Evolutionary conservation across 2,888 invertebrate genomes (phyloP).

Genomic region (Carpatolechia fugitivella): DNA sequence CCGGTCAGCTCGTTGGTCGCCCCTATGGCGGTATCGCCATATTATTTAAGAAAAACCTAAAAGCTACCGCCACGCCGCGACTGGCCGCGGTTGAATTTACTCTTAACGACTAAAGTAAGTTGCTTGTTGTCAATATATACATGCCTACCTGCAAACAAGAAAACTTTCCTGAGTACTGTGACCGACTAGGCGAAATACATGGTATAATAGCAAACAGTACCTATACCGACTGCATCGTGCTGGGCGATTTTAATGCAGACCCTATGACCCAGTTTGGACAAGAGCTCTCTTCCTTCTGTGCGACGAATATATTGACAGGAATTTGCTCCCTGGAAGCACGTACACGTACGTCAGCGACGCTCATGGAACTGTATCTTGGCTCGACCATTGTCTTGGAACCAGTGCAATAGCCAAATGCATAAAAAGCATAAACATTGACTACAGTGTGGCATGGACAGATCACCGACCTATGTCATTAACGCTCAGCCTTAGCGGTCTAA

Average conservation of each 20-base stretch:
- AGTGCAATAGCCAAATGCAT: not conserved
- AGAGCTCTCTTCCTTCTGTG: not conserved
- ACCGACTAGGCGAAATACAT: not conserved
- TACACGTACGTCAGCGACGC: conserved; percentile 1
- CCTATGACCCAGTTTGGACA: not conserved
- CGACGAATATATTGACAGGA: too few species aligned
- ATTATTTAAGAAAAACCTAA: not conserved
- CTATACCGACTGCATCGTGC: not conserved
- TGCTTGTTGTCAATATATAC: not conserved
- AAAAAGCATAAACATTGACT: not conserved
- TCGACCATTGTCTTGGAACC: not conserved
- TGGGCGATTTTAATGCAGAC: not conserved
- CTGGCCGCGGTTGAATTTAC: not conserved
- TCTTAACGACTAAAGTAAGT: not conserved
- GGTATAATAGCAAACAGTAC: not conserved
- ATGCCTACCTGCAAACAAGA: not conserved
- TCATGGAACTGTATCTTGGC: not conserved
- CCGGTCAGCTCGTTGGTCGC: not conserved
- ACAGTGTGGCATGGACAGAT: not conserved
- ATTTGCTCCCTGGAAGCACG: not conserved
- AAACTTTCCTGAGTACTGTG: not conserved
- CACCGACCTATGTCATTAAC: not conserved
- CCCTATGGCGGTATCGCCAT: not conserved
- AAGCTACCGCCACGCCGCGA: not conserved
- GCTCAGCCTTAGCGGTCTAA: not conserved